Evolutionary conservation across 2,797 vertebrate species (phyloP).

Genomic region (Phrynocephalus vlangalii): DNA sequence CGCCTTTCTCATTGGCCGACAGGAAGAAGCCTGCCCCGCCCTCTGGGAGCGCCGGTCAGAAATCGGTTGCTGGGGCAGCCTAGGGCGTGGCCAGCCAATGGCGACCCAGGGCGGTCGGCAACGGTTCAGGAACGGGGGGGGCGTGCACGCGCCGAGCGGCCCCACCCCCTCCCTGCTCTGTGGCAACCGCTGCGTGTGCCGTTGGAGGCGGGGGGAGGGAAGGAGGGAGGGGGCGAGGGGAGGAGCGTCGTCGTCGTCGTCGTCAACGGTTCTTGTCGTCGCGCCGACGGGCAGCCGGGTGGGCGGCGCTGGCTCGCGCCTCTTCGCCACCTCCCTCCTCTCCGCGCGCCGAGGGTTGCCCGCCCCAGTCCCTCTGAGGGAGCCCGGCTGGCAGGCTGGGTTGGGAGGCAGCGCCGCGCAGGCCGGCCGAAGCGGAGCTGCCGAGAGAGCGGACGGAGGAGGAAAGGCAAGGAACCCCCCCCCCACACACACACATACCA

Average conservation of each 20-base stretch:
- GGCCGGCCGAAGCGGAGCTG: too few species aligned
- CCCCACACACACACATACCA: too few species aligned
- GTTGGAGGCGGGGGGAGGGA: not conserved
- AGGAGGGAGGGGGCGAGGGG: not conserved
- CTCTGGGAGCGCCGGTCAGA: conserved; percentile 43
- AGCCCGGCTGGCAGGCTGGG: conserved; percentile 7
- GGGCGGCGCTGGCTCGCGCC: not conserved
- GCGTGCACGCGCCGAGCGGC: not conserved
- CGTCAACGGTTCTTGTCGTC: not conserved
- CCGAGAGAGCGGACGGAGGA: too few species aligned
- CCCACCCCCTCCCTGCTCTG: not conserved
- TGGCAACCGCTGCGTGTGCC: not conserved
- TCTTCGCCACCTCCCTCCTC: not conserved
- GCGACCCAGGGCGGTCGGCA: not conserved
- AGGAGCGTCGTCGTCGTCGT: too few species aligned
- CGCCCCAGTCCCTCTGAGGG: conserved; percentile 3
- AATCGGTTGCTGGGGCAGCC: conserved; percentile 71
- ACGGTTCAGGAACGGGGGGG: not conserved
- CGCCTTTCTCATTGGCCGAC: conserved; percentile 39
- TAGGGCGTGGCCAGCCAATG: conserved; percentile 50
- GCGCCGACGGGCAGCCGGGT: not conserved
- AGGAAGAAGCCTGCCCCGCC: not conserved
- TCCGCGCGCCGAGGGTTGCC: not conserved
- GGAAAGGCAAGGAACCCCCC: not conserved
- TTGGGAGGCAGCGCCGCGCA: too few species aligned